Base-by-base conservation (phyloP, 2,888 invertebrate genomes). In the Busseola fusca region DNA sequence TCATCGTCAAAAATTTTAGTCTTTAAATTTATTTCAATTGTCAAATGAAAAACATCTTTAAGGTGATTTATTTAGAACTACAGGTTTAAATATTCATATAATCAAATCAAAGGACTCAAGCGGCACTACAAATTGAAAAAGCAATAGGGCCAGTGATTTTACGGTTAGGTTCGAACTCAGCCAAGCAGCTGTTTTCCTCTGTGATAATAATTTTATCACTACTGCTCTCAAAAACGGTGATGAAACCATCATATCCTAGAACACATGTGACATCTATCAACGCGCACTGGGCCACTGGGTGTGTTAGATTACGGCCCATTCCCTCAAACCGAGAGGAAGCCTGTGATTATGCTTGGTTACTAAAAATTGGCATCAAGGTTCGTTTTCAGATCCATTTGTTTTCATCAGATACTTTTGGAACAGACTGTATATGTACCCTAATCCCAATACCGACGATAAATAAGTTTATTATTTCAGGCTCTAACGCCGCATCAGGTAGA, bases 401-500 rank as follows among this genome's bases (percentile, higher is more conserved):
- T 37, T 5, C 10, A 37, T 37, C 16, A 5, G 9, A 25, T 59
- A 37, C 10, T 25, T 34, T n/a, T 58, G 59, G 10, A 40, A 40
- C 18, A 18, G 40, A 18, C 25, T 45, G 6, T 12, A 59, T 40
- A 12, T 3, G 18, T 60, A 40, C 6, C 18, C 6, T 18, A 42
- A 45, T 27, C 25, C 2, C 25, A 25, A 5, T 57, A 12, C 21
- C 34, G 34, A 34, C 7, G 21, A 50, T 21, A 50, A 34, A 54
- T 18, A 25, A 25, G 3, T n/a, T 50, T 57, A 4, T 34, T 34
- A 50, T 57, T 88, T 86, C 88, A 96, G 96, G 91, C 91, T 6
- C 81, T 96, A 69, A 90, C 94, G 9, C 94, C 97, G 74, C 95
- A 96, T 21, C 96, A 97, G 63, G 96, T 98, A 63, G 96, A 96